phyloP scores from a whole-genome alignment of 2,113 vertebrate species.

The Desmodus rotundus region DNA sequence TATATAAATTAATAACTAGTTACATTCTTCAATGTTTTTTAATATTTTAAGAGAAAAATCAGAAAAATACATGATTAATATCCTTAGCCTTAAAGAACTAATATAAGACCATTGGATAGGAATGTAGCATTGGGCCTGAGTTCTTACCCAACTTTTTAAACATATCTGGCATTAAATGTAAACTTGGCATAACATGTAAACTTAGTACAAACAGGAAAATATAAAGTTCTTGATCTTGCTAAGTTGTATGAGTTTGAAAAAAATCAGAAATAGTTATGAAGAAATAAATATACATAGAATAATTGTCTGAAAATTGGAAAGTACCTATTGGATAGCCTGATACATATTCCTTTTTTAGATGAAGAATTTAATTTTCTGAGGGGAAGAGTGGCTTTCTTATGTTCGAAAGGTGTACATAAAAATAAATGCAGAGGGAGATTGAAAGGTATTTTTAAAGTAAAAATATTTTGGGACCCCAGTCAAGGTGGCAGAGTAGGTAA shows the following conservation, averaged over 20 bases:
- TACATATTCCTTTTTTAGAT: background rate
- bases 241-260: background rate
- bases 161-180: background rate
- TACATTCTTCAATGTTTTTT: background rate
- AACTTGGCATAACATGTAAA: background rate
- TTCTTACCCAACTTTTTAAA: background rate
- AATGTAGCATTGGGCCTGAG: background rate
- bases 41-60: background rate
- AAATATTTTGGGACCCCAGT: background rate
- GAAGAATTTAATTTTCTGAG: background rate
- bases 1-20: background rate
- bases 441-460: background rate
- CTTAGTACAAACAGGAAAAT: background rate
- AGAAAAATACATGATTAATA: background rate
- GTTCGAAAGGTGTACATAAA: background rate
- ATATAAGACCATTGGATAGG: background rate
- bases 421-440: background rate
- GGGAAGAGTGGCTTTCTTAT: background rate
- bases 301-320: background rate
- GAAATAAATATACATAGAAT: background rate
- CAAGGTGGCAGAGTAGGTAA: background rate
- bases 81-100: background rate
- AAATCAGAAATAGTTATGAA: background rate
- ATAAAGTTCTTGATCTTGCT: background rate
- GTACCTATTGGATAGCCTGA: background rate